Percentiles rank a stretch among this genome's conserved stretches.
Conservation (phyloP, 2,888 invertebrate species). For the Dexiosoma caninum region DNA sequence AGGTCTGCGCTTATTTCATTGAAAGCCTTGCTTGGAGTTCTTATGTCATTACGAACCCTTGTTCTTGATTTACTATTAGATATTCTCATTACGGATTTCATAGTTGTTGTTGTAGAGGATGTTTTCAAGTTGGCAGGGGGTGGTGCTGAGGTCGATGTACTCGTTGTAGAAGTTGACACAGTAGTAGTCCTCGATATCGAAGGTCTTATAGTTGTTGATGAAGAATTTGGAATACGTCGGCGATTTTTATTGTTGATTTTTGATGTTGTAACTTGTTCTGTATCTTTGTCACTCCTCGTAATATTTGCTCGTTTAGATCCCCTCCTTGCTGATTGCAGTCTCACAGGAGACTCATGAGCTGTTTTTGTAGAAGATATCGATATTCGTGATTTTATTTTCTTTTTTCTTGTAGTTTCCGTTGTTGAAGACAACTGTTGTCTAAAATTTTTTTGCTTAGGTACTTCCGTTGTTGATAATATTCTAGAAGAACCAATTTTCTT, state of each 20-base stretch:
- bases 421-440: not conserved
- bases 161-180: not conserved
- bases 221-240: not conserved
- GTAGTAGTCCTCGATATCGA: not conserved
- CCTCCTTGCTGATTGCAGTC: not conserved
- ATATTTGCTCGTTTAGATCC: slow-evolving; percentile 26
- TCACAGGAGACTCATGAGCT: not conserved
- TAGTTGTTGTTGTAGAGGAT: slow-evolving; percentile 28
- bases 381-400: slow-evolving; percentile 19
- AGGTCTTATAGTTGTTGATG: not conserved
- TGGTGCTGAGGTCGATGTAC: not conserved
- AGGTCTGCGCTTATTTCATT: not conserved
- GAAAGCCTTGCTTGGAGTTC: not conserved
- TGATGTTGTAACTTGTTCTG: not conserved
- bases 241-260: slow-evolving; percentile 22
- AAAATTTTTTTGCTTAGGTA: not conserved
- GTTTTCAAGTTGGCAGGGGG: not conserved
- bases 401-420: slow-evolving; percentile 23
- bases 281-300: slow-evolving; percentile 8
- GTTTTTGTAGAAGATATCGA: not conserved
- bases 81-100: slow-evolving; percentile 51
- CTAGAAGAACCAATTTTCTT: slow-evolving; percentile 7
- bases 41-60: not conserved
- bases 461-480: slow-evolving; percentile 20
- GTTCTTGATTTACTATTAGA: slow-evolving; percentile 30